Base-by-base conservation (phyloP, 2,797 vertebrate species). In the Semaprochilodus insignis region DNA sequence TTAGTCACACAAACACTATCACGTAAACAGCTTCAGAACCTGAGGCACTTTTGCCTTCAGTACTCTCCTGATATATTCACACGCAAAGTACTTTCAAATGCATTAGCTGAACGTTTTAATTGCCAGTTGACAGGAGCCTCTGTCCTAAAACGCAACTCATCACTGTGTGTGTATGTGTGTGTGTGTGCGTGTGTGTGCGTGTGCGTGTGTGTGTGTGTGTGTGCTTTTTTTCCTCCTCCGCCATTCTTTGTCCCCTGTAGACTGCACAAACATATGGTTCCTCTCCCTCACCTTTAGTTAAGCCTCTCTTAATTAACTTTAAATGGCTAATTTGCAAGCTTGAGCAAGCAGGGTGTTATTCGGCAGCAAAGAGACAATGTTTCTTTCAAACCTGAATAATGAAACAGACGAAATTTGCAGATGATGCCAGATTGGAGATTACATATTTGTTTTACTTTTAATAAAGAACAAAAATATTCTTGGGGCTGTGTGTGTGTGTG, bases 311-410 rank as follows among this genome's bases (percentile, higher is more conserved):
- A 87, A 91, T 91, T 88, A 69, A 85, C 85, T 87, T 84, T 85
- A 90, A 91, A 87, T 81, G 80, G 72, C 85, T 88, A 66, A 85
- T 89, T 92, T 89, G 81, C 82, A 89, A 89, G 88, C 65, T 87
- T 74, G 74, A 88, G 71, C 87, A 83, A 89, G 88, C 78, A 88
- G 82, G 63, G 74, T 83, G 8, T 85, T 31, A 71, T 81, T 89
- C 81, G 83, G 34, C 57, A 87, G 77, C 80, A 52, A 48, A 82
- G 31, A 90, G 67, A 60, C 40, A 59, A 63, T 80, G 63, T 75
- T 82, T 82, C 78, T 75, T 75, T 77, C 31, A 59, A 77, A 63
- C 66, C 25, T 6, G 54, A 55, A 65, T 77, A 82, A 78, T 81
- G 62, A 86, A 86, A 82, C 59, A 72, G 40, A 57, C 63, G 51